These are phyloP conservation scores for Chaetura pelagica DNA, from an alignment of 2,113 vertebrate genomes.

Conservation along the genomic window DNA sequence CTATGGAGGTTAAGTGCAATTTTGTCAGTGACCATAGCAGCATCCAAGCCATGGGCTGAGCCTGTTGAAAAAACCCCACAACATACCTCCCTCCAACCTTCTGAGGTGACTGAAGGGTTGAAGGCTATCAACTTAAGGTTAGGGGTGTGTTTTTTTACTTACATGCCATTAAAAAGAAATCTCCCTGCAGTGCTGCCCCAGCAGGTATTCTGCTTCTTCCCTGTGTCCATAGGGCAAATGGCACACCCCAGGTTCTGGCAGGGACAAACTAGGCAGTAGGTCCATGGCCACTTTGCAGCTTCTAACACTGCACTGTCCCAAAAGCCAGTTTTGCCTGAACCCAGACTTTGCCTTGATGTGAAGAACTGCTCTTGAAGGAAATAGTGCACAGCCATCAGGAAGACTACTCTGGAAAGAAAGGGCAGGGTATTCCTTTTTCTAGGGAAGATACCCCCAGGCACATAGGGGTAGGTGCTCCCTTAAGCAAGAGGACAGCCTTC, in stretches of 20 bases:
- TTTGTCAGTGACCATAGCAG: neutral
- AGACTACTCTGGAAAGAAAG: neutral
- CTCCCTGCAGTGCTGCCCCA: rapidly evolving
- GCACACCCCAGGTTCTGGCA: neutral
- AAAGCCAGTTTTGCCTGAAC: neutral
- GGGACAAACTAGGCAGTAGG: neutral
- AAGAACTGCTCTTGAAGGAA: neutral
- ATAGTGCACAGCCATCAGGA: neutral
- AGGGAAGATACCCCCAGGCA: neutral
- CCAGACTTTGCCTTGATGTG: neutral
- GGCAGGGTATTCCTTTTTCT: neutral
- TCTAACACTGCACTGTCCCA: neutral
- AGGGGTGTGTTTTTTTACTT: neutral
- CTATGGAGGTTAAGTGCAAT: neutral
- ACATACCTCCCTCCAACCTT: neutral
- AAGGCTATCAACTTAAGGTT: neutral
- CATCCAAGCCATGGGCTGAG: rapidly evolving
- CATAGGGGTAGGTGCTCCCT: no score
- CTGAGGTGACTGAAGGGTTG: neutral
- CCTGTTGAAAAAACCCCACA: neutral
- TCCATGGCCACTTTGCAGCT: neutral
- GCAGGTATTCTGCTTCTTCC: neutral
- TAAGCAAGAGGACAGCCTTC: no score
- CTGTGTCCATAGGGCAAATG: neutral
- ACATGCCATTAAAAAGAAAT: neutral